These are phyloP conservation scores for Crotalus viridis DNA, from an alignment of 2,113 vertebrate genomes.

Conservation along the genomic window DNA sequence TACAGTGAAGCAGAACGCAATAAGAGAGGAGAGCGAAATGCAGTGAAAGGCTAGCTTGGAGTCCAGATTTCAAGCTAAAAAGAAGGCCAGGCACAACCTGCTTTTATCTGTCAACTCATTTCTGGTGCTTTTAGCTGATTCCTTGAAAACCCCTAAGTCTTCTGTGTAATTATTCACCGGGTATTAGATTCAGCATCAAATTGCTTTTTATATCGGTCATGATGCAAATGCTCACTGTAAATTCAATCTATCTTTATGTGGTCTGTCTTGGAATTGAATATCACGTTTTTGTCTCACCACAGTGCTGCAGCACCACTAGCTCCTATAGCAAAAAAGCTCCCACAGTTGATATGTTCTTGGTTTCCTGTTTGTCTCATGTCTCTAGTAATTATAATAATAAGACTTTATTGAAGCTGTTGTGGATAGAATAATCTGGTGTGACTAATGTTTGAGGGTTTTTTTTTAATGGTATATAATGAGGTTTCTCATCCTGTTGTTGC, in stretches of 20 bases:
- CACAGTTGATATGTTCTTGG: not conserved
- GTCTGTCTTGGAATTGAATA: not conserved
- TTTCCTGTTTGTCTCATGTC: conserved; percentile 6
- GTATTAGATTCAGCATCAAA: not conserved
- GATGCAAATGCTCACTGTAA: not conserved
- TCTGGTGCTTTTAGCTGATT: not conserved
- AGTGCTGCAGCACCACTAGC: not conserved
- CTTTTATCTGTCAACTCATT: not conserved
- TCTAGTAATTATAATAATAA: not conserved
- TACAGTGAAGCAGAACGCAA: not conserved
- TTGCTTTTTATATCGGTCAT: not conserved
- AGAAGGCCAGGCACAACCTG: not conserved
- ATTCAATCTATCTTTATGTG: not conserved
- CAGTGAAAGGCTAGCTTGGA: not conserved
- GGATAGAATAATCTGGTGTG: conserved; percentile 2
- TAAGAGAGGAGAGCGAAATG: not conserved
- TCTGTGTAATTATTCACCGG: not conserved
- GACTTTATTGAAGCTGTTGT: not conserved
- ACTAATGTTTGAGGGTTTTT: not conserved
- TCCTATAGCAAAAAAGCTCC: not conserved
- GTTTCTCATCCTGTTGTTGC: not conserved
- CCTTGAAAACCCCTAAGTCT: not conserved
- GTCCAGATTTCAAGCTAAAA: not conserved
- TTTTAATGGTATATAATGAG: not conserved
- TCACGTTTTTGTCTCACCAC: not conserved